Evolutionary conservation across 2,113 vertebrate genomes (phyloP), one percentile per base, ranked within the genome.

Genomic region (Microtus ochrogaster): DNA sequence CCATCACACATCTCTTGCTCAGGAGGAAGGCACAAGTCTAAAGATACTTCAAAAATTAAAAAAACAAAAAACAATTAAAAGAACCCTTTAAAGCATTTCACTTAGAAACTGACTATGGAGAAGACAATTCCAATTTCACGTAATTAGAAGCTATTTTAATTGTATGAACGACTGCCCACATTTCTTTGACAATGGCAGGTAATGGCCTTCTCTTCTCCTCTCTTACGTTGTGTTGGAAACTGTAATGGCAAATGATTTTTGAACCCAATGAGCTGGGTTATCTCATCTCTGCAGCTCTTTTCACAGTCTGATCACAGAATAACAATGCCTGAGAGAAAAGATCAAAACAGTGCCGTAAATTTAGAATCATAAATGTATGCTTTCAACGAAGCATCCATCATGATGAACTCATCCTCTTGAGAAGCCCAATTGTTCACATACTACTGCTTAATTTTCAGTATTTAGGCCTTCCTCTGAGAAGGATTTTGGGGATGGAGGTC

Each of bases 111-210:
- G 47, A 93, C 77, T 92, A 36, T 82, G 36, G 61, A 94, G 44
- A 93, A 96, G 93, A 39, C 44, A 91, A 94, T 83, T 94, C 41
- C 65, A 94, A 68, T 92, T 41, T 89, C 89, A 63, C 87, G n/a
- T 91, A 94, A 96, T 94, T 94, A 97, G 73, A 85, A 96, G 33
- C 92, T 87, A 91, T 72, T 96, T 96, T 93, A 96, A 93, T 88
- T 95, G 66, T 82, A 22, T 90, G 74, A 93, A 72, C 39, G 65
- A 76, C 36, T 91, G 92, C 41, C 65, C 28, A 72, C n/a, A 77
- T 94, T 97, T 97, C 49, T 95, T 96, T 90, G 77, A 90, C 52
- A 83, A 49, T 93, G 94, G 94, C 19, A 87, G 93, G 84, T 92
- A 96, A 90, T 74, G 55, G 68, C 28, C 14, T 72, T 36, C n/a